Base-by-base conservation (phyloP, 2,888 invertebrate species). In the Andrena fulva region DNA sequence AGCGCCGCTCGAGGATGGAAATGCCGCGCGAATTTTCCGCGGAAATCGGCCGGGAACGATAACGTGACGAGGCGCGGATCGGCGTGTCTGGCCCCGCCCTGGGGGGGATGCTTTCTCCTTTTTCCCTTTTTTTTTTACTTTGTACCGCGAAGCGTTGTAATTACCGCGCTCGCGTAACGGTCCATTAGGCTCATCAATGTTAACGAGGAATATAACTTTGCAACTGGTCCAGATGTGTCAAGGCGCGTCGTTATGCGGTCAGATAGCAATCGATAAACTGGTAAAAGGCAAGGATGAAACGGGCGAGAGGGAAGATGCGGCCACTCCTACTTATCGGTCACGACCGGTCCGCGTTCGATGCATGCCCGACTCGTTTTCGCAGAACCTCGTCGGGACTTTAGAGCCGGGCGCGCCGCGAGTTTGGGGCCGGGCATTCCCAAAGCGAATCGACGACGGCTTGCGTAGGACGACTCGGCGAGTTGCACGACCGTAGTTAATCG, bases 231-330 rank as follows among this genome's bases (percentile, higher is more conserved):
- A 86, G 84, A 86, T 87, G 77, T 79, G 87, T 85, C 85, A 73
- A 70, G 72, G 20, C n/a, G 54, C 64, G 63, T 85, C 70, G 85
- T 83, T 86, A 81, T 56, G 74, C 62, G 72, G 71, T 52, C 50
- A 59, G 86, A 79, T 85, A 85, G 80, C 66, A 60, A 87, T 87
- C 87, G 87, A 87, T 85, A 75, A 87, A 87, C 73, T 67, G 63
- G 83, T 79, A 76, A 80, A 63, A 60, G 60, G 74, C 59, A 70
- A 66, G 59, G 59, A 42, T 48, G 67, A 76, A 85, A 59, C 77
- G 52, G 54, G 42, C 42, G 24, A 33, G 66, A 77, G 63, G 56
- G 42, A 75, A 80, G 86, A 80, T 20, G 59, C 56, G n/a, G 66
- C 71, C 77, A 72, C 75, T 82, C 69, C 78, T 84, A 71, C 33